These are phyloP conservation scores for Myotis brandtii DNA, from an alignment of 2,113 vertebrate genomes.

Conservation along the genomic window DNA sequence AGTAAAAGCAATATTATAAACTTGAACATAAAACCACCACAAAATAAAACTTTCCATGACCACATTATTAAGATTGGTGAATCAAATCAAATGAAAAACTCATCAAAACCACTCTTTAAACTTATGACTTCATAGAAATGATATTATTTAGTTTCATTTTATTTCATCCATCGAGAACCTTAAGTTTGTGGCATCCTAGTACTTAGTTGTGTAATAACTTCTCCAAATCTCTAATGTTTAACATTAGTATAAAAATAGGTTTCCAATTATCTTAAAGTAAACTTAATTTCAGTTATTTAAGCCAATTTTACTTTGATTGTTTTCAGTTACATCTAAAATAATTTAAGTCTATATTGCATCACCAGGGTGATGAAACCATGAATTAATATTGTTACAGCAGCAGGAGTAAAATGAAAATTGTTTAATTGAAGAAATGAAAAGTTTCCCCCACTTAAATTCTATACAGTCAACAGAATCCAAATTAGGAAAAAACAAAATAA, in stretches of 20 bases:
- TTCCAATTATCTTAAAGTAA: not conserved
- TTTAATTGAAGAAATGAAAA: slow-evolving; percentile 21
- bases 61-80: not conserved
- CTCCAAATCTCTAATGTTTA: slow-evolving; percentile 23
- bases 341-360: not conserved
- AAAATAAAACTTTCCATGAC: not conserved
- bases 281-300: slow-evolving; percentile 46
- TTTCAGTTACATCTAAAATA: slow-evolving; percentile 40
- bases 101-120: not conserved
- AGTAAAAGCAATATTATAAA: not conserved
- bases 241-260: not conserved
- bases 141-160: slow-evolving; percentile 48
- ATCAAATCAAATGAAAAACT: not conserved
- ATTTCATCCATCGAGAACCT: not conserved
- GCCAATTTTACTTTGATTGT: slow-evolving; percentile 43
- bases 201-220: slow-evolving; percentile 15
- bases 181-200: slow-evolving; percentile 15
- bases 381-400: not conserved
- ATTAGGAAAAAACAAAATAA: not conserved
- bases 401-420: not conserved
- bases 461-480: not conserved
- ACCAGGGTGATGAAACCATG: not conserved
- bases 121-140: not conserved
- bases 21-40: not conserved
- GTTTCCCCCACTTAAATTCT: slow-evolving; percentile 48